phyloP scores from a whole-genome alignment of 2,888 invertebrate species.

The Salticus scenicus region DNA sequence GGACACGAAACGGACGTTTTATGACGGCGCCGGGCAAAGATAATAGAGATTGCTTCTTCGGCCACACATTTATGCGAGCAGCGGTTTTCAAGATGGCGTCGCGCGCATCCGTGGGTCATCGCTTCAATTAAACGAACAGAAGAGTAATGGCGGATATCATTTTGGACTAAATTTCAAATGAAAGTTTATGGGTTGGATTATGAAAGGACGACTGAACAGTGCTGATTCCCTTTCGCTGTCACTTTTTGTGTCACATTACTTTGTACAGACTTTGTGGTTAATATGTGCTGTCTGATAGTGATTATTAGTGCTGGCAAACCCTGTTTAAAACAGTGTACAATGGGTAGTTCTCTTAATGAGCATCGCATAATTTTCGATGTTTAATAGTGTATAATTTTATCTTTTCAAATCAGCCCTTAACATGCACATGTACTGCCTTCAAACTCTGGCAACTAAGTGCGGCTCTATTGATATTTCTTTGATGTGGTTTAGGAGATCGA shows the following conservation, averaged over 20 bases:
- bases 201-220: neutral
- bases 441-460: too few relatives aligned
- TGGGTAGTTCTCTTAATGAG: too few relatives aligned
- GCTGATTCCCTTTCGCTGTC: neutral
- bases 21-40: slow-evolving; percentile 61
- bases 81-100: slow-evolving; percentile 65
- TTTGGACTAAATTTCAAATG: neutral
- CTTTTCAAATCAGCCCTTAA: too few relatives aligned
- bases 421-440: too few relatives aligned
- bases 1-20: slow-evolving; percentile 57
- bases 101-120: slow-evolving; percentile 1
- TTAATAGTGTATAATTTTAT: too few relatives aligned
- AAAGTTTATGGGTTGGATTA: slow-evolving; percentile 9
- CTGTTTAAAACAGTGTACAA: too few relatives aligned
- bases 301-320: too few relatives aligned
- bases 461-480: too few relatives aligned
- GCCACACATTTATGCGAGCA: slow-evolving; percentile 11
- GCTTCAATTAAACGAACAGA: neutral
- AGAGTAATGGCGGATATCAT: neutral
- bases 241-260: neutral
- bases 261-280: too few relatives aligned
- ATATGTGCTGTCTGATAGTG: too few relatives aligned
- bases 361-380: too few relatives aligned
- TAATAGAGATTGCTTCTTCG: slow-evolving; percentile 56
- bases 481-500: too few relatives aligned